These are phyloP conservation scores for Lepus oiostolus DNA, from an alignment of 2,797 vertebrate genomes.

Conservation along the genomic window DNA sequence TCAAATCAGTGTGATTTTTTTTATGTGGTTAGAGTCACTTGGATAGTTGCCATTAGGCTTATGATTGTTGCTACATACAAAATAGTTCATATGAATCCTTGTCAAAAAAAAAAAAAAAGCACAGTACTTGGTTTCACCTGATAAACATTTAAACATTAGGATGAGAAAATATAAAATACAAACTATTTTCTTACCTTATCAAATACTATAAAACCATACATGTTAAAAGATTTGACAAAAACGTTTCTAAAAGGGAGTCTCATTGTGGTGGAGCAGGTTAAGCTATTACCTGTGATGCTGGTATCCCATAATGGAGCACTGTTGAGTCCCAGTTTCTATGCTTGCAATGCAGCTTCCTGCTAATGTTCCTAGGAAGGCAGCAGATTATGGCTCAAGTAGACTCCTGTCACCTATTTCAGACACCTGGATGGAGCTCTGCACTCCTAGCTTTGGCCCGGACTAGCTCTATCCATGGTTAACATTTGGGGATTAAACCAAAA, in stretches of 20 bases:
- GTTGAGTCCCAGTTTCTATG: no score
- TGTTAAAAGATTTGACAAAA: background rate
- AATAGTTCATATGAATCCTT: background rate
- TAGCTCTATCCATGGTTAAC: no score
- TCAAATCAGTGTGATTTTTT: slow-evolving; percentile 18
- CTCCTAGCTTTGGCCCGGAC: no score
- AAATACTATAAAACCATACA: background rate
- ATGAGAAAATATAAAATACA: background rate
- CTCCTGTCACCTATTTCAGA: no score
- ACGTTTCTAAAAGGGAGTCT: background rate
- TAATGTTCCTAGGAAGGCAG: no score
- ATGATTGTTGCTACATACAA: background rate
- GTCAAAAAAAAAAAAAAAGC: background rate
- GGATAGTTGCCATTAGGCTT: background rate
- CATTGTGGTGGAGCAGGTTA: no score
- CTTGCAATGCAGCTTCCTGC: no score
- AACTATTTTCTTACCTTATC: background rate
- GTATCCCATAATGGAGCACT: no score
- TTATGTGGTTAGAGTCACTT: background rate
- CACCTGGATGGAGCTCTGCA: no score
- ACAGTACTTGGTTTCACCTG: background rate
- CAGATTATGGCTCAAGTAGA: no score
- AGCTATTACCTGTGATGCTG: no score
- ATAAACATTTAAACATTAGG: background rate
- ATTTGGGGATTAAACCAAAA: no score